Conservation (phyloP, 2,888 invertebrate genomes). For the Galeopsomyia nigrocyanea region DNA sequence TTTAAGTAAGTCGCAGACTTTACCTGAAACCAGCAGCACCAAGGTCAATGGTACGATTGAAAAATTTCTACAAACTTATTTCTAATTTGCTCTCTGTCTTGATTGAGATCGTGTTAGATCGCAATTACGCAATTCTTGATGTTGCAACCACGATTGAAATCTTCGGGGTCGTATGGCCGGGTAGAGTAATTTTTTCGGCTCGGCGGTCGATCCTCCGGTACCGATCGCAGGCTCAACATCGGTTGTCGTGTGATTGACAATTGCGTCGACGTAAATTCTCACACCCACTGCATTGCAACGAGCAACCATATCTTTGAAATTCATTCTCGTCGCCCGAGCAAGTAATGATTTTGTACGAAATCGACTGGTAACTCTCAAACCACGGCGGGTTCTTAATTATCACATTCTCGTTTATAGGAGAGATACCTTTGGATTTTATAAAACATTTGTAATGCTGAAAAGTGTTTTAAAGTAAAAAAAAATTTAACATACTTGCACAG, state of each 20-base stretch:
- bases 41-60: conserved; percentile 70
- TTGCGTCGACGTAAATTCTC: conserved; percentile 81
- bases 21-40: conserved; percentile 73
- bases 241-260: conserved; percentile 84
- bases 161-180: conserved; percentile 65
- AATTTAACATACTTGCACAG: conserved; percentile 77
- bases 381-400: conserved; percentile 58
- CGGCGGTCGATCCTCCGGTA: conserved; percentile 73
- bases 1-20: no score
- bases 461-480: no score
- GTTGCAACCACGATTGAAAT: conserved; percentile 65
- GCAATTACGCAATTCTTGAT: conserved; percentile 70
- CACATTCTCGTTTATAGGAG: conserved; percentile 74
- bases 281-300: conserved; percentile 56
- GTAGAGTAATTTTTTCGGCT: conserved; percentile 67
- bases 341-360: conserved; percentile 81
- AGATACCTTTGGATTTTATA: conserved; percentile 52
- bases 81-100: conserved; percentile 70
- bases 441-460: no score
- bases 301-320: conserved; percentile 81
- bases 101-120: conserved; percentile 71
- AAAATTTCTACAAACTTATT: conserved; percentile 68
- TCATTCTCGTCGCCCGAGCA: conserved; percentile 82
- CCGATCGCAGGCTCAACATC: conserved; percentile 70
- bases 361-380: conserved; percentile 81